phyloP scores from a whole-genome alignment of 1,140 invertebrate genomes.

The Acromyrmex heyeri region DNA sequence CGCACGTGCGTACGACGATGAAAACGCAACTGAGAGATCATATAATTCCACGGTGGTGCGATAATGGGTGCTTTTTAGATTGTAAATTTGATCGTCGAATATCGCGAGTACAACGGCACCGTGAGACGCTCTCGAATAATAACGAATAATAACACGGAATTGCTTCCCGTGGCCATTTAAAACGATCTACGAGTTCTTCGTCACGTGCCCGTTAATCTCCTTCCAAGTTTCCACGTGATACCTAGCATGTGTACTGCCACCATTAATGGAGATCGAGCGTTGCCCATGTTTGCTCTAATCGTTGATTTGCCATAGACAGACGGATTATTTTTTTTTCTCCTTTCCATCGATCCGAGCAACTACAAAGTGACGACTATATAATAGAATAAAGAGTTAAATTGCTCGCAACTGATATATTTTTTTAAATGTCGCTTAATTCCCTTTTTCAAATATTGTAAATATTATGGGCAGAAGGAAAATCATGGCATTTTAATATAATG shows the following conservation, averaged over 20 bases:
- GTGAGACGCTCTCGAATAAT: not conserved
- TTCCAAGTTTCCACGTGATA: constrained; percentile 10
- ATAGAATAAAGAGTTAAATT: constrained; percentile 27
- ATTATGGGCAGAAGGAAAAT: not conserved
- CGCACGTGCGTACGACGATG: constrained; percentile 25
- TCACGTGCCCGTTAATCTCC: constrained; percentile 2
- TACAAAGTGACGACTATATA: constrained; percentile 6
- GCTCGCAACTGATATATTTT: not conserved
- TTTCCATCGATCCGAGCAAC: not conserved
- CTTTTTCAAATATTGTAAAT: not conserved
- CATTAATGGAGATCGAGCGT: constrained; percentile 25
- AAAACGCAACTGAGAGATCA: constrained; percentile 17
- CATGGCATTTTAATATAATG: not conserved
- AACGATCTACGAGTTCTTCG: not conserved
- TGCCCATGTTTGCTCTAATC: constrained; percentile 24
- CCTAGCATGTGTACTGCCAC: constrained; percentile 14
- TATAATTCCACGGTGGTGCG: constrained; percentile 39
- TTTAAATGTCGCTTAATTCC: not conserved
- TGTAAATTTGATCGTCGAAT: not conserved
- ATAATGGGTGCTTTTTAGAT: constrained; percentile 29
- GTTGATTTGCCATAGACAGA: constrained; percentile 15
- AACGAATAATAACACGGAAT: not conserved
- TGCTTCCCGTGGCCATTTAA: not conserved
- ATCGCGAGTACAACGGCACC: not conserved
- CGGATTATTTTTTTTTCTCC: not conserved